Conservation (phyloP, 2,113 vertebrate species). For the Marcusenius ussheri region DNA sequence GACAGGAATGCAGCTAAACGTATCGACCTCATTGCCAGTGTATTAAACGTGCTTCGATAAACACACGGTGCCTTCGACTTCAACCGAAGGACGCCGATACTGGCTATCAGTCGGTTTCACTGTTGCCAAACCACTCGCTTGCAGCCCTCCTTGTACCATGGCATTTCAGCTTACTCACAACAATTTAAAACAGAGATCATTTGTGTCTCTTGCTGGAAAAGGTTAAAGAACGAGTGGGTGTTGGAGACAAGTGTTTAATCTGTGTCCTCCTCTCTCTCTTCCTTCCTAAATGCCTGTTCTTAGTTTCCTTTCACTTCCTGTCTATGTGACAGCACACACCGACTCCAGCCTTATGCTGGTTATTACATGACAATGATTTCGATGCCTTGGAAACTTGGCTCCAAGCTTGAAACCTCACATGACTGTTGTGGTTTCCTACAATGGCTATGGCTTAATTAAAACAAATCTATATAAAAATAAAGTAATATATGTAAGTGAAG, state of each 20-base stretch:
- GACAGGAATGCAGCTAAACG: background rate
- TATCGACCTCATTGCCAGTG: background rate
- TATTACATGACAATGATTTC: background rate
- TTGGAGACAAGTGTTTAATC: background rate
- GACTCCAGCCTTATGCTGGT: background rate
- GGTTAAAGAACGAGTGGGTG: background rate
- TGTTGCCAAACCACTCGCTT: background rate
- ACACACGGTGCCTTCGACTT: background rate
- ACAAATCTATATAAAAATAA: background rate
- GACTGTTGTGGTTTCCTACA: background rate
- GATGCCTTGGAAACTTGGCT: background rate
- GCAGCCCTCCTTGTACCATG: too few species aligned
- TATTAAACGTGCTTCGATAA: background rate
- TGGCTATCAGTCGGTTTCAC: too few species aligned
- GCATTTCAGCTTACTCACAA: background rate
- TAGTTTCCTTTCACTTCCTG: background rate
- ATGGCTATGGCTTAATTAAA: background rate
- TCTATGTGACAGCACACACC: too few species aligned
- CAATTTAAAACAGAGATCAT: background rate
- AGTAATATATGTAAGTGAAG: background rate
- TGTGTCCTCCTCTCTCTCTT: background rate
- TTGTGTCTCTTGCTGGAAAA: background rate
- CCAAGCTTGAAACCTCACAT: background rate
- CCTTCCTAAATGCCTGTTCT: background rate
- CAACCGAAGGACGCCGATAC: background rate